A percentile compares a stretch with the other conserved stretches of the same genome.
phyloP scores from a whole-genome alignment of 2,888 invertebrate species.

The Pristionchus exspectatus region DNA sequence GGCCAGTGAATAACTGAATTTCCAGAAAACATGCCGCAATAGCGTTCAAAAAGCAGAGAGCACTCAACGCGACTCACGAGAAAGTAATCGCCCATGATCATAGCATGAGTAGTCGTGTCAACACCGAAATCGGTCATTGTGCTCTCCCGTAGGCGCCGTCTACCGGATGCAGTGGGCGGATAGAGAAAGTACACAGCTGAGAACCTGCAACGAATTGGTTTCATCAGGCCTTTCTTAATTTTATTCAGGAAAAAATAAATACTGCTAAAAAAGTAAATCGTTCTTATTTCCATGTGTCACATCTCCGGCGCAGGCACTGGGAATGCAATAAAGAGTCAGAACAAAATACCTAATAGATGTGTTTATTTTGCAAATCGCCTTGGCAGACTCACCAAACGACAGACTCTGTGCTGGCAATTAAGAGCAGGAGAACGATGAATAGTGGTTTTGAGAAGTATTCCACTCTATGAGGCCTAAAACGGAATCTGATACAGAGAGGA shows the following conservation, averaged over 20 bases:
- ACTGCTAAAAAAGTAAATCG: no score
- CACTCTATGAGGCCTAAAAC: background rate
- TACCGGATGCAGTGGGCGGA: background rate
- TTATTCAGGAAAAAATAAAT: background rate
- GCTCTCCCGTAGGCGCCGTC: background rate
- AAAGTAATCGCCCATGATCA: slow-evolving; percentile 5
- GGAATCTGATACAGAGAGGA: background rate
- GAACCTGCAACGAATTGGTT: background rate
- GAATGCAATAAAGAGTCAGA: no score
- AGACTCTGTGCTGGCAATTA: background rate
- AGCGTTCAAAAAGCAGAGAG: background rate
- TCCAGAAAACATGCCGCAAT: background rate
- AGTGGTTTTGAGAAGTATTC: background rate
- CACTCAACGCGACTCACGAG: background rate
- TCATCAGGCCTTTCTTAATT: background rate
- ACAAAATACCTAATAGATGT: no score
- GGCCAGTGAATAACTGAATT: no score
- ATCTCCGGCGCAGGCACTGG: no score
- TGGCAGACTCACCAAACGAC: background rate
- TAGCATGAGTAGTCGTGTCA: background rate
- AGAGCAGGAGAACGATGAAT: background rate
- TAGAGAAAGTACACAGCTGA: background rate
- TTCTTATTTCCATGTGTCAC: no score
- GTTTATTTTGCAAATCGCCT: no score
- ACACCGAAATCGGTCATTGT: background rate